Evolutionary conservation across 2,113 vertebrate genomes (phyloP), one percentile per base, ranked within the genome.

Genomic region (Vanacampus margaritifer): DNA sequence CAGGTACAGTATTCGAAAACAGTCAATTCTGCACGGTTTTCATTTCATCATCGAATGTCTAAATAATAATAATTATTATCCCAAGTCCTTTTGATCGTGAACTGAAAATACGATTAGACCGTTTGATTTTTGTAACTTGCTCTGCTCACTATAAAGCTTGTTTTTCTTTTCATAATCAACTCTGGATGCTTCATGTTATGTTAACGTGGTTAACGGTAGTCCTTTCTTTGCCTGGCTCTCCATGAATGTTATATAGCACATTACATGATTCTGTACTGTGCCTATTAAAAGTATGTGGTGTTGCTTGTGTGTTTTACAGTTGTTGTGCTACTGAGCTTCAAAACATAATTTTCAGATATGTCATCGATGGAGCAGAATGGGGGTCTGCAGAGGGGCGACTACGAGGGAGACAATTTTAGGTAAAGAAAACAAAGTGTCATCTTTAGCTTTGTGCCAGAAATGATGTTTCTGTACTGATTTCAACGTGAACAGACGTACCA

Each of bases 341-440:
- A n/a, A 60, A 32, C 3, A 14, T 65, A 32, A 46, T 26, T 54
- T 67, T 3, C 71, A 79, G 83, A 65, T 68, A 71, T 46, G 66
- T 67, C 68, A 45, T 65, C 21, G 61, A 89, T 87, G 87, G 86
- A 87, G 65, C 85, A 83, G 41, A 70, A 17, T 0, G 84, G 84
- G 69, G 71, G 79, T 12, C 3, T 62, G 80, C 53, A 61, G 54
- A 58, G 46, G 43, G 50, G 46, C 23, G 23, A 41, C 60, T 3
- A 5, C 51, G 64, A 45, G 0, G 58, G 5, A 3, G 70, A 87
- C 9, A 68, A 74, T 32, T 89, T 92, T 84, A 91, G 91, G 91
- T 92, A 28, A 11, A 67, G 9, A 37, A 13, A 35, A 32, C 26
- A 28, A 35, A 32, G 14, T 35, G 6, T 16, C 28, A 56, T 56